Evolutionary conservation across 2,797 vertebrate species (phyloP), one percentile per base, ranked within the genome.

Genomic region (Sebastes melanostomus): DNA sequence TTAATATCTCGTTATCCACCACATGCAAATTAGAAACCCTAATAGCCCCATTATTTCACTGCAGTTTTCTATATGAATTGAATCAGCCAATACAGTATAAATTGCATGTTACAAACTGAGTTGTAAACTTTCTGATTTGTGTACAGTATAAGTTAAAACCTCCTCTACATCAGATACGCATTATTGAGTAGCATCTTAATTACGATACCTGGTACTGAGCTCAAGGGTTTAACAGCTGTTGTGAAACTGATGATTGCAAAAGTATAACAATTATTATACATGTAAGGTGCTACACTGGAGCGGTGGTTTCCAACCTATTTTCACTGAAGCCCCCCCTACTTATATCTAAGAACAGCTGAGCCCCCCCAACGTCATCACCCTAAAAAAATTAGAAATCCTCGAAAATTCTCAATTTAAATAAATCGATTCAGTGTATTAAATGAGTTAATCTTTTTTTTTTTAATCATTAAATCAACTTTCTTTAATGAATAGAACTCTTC

Each of bases 131-230:
- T 38, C 8, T 13, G n/a, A 13, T 68, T 74, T 80, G 54, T 69
- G 36, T 71, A 55, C 29, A 54, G 14, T 54, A 32, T 52, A 22
- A 54, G 30, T 62, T 73, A 66, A 58, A 84, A 8, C n/a, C 54
- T 85, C 29, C 10, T 78, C 59, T 67, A 13, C 24, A 30, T 52
- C 22, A 77, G 25, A 81, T 69, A 66, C 38, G 27, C 20, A 77
- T 70, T 75, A 76, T 72, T 67, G 42, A 84, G 66, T 79, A n/a
- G 36, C 62, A 71, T 69, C 29, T 82, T 70, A 69, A 75, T 78
- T 38, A 62, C 54, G 27, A 67, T 25, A 13, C 67, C n/a, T 67
- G 69, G 25, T 27, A 72, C 25, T 61, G 52, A 66, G 32, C 63
- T 56, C 32, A 69, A 50, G 24, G 6, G 18, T 72, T 84, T 62